Evolutionary conservation across 2,888 invertebrate species (phyloP).

Genomic region (Mythimna loreyi): DNA sequence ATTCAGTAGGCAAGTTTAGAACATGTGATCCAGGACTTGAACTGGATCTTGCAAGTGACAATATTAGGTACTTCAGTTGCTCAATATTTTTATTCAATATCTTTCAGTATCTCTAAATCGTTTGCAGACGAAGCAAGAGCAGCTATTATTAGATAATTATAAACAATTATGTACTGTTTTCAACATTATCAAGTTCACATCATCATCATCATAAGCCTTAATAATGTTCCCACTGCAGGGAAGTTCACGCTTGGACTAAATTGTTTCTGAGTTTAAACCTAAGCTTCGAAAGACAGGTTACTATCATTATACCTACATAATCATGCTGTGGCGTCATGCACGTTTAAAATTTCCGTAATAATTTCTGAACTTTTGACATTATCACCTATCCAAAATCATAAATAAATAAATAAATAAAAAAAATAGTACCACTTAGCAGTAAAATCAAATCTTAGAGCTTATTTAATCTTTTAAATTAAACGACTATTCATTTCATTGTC

Average conservation of each 20-base stretch:
- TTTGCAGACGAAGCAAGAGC: constrained; percentile 54
- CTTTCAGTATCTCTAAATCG: constrained; percentile 22
- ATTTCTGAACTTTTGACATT: neutral
- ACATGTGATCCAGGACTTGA: neutral
- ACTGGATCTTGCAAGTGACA: neutral
- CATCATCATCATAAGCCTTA: no score
- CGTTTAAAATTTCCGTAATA: neutral
- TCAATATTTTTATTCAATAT: neutral
- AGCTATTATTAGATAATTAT: constrained; percentile 65
- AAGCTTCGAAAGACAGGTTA: no score
- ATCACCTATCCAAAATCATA: neutral
- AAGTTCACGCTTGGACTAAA: no score
- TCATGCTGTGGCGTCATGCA: neutral
- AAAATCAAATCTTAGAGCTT: neutral
- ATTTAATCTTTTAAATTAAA: neutral
- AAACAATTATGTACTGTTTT: constrained; percentile 63
- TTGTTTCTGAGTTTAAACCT: no score
- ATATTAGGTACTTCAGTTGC: neutral
- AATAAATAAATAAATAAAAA: neutral
- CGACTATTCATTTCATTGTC: neutral
- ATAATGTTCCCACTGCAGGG: no score
- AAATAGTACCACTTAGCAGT: neutral
- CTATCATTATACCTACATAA: no score
- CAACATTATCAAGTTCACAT: no score
- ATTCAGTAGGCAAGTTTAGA: neutral